phyloP scores from a whole-genome alignment of 2,113 vertebrate genomes.

The Pygoscelis adeliae region DNA sequence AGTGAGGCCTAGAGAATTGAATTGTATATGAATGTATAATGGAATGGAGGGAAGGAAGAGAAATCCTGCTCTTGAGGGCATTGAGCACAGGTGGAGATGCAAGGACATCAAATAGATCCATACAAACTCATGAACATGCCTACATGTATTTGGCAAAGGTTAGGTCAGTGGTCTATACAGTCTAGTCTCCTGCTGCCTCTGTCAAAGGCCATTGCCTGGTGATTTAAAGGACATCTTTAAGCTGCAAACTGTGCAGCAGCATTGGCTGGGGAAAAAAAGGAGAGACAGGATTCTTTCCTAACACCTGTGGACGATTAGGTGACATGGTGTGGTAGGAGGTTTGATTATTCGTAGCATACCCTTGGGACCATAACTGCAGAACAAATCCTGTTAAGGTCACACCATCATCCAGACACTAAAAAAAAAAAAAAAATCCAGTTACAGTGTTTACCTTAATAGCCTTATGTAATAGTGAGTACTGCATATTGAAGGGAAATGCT shows the following conservation, averaged over 20 bases:
- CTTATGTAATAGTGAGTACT: background rate
- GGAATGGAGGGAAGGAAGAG: background rate
- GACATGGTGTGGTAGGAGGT: background rate
- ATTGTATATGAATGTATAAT: background rate
- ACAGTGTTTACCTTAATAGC: background rate
- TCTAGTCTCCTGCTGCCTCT: background rate
- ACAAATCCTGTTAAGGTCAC: background rate
- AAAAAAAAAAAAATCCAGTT: background rate
- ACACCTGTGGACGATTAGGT: background rate
- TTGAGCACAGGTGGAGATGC: background rate
- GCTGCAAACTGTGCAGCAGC: background rate
- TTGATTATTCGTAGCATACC: background rate
- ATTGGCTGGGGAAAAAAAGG: background rate
- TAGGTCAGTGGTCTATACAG: background rate
- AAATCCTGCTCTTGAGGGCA: background rate
- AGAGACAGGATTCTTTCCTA: background rate
- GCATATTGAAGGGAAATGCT: background rate
- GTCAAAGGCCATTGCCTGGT: background rate
- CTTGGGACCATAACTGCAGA: background rate
- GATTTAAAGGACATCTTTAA: background rate
- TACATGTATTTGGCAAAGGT: background rate
- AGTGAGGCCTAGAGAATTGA: background rate
- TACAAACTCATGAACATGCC: background rate
- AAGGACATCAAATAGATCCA: background rate
- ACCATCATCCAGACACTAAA: background rate